These are phyloP conservation scores for Meloidogyne exigua DNA, from an alignment of 1,140 invertebrate species.

Conservation along the genomic window DNA sequence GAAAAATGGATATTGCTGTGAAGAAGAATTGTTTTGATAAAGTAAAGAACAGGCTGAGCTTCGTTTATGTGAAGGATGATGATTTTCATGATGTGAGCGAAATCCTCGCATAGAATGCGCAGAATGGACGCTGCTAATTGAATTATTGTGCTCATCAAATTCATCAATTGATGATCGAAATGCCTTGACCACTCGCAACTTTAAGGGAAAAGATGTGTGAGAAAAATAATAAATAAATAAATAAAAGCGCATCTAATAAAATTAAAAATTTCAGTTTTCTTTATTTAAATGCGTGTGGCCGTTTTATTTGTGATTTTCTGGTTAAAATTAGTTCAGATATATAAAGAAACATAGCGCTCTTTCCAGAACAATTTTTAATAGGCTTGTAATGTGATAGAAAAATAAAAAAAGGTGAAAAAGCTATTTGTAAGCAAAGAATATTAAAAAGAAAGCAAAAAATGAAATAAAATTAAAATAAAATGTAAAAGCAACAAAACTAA, in stretches of 20 bases:
- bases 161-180: conserved; percentile 99
- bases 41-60: conserved; percentile 17
- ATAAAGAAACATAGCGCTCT: conserved; percentile 17
- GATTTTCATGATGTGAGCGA: background rate
- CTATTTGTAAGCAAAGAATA: background rate
- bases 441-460: background rate
- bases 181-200: conserved; percentile 99
- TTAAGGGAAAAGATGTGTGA: conserved; percentile 35
- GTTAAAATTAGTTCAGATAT: conserved; percentile 17
- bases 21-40: conserved; percentile 28
- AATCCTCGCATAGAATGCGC: conserved; percentile 61
- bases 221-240: conserved; percentile 17
- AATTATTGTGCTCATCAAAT: conserved; percentile 92
- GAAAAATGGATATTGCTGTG: conserved; percentile 60
- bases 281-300: conserved; percentile 9
- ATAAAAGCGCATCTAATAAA: conserved; percentile 7
- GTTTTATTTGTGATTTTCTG: conserved; percentile 20
- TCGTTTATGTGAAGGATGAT: background rate
- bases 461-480: background rate
- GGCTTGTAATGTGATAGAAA: background rate
- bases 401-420: conserved; percentile 7
- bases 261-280: background rate
- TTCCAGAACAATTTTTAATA: conserved; percentile 9
- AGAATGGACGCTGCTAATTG: conserved; percentile 68
- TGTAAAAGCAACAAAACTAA: background rate